A percentile compares a stretch with the other conserved stretches of the same genome.
Evolutionary conservation across 2,888 invertebrate species (phyloP).

Genomic region (Watsonalla cultraria): DNA sequence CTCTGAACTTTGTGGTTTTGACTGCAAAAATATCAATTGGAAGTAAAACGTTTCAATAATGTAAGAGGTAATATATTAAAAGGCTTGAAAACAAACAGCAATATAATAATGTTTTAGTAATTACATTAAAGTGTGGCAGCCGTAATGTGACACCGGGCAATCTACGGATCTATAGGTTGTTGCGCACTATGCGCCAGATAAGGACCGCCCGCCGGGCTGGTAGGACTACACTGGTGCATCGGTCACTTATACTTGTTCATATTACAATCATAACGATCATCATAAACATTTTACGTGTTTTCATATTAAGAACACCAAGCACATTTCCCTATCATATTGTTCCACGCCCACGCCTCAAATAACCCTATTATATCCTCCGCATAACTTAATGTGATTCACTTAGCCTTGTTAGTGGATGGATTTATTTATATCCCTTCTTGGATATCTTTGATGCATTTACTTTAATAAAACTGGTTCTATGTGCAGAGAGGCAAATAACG

Average conservation of each 20-base stretch:
- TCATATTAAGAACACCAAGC: constrained; percentile 1
- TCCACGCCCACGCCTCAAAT: background rate
- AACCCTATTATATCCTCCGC: background rate
- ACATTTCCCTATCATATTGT: constrained; percentile 2
- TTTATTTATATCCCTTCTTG: background rate
- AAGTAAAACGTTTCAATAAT: background rate
- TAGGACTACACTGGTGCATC: constrained; percentile 1
- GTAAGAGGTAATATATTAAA: background rate
- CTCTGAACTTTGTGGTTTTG: too few relatives aligned
- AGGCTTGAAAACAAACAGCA: background rate
- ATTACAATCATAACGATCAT: background rate
- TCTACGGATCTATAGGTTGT: constrained; percentile 11
- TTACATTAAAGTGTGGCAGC: constrained; percentile 1
- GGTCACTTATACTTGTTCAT: constrained; percentile 1
- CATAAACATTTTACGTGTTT: constrained; percentile 3
- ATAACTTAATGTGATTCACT: background rate
- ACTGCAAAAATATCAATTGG: background rate
- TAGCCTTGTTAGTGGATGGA: background rate
- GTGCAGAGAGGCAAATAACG: background rate
- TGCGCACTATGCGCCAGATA: constrained; percentile 5
- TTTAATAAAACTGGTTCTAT: background rate
- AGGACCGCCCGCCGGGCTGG: constrained; percentile 21
- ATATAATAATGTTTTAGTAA: constrained; percentile 1
- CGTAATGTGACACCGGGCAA: constrained; percentile 18
- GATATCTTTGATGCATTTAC: background rate